Conservation (phyloP, 2,888 invertebrate genomes). For the Apamea epomidion region DNA sequence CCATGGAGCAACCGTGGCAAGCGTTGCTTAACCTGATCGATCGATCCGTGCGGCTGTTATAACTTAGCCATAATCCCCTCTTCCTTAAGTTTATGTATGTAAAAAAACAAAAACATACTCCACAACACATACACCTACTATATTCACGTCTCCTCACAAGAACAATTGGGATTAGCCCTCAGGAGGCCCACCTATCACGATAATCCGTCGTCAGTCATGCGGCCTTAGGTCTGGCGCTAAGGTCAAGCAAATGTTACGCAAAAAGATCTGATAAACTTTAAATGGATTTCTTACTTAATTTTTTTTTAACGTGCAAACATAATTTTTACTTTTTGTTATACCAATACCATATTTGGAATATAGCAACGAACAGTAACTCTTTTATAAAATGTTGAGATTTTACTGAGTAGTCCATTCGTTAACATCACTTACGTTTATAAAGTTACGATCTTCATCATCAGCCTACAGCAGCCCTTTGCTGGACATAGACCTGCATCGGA, state of each 20-base stretch:
- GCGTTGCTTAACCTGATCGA: no score
- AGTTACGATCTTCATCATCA: no score
- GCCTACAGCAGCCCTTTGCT: no score
- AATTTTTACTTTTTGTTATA: background rate
- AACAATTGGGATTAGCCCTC: background rate
- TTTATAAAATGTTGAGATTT: background rate
- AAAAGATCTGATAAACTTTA: background rate
- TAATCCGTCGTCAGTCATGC: conserved; percentile 28
- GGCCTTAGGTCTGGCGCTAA: conserved; percentile 2
- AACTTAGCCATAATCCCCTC: no score
- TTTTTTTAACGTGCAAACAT: no score
- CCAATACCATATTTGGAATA: background rate
- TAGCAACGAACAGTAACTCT: background rate
- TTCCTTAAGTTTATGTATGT: background rate
- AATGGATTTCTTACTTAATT: background rate
- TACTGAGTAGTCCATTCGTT: background rate
- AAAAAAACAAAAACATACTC: background rate
- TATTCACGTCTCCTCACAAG: background rate
- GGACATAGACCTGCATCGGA: no score
- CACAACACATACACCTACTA: background rate
- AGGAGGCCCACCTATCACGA: background rate
- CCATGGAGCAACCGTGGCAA: no score
- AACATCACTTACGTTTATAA: no score
- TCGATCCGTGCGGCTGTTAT: no score
- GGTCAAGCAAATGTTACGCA: background rate